Base-by-base conservation (phyloP, 2,113 vertebrate genomes). In the Sylvilagus bachmani region DNA sequence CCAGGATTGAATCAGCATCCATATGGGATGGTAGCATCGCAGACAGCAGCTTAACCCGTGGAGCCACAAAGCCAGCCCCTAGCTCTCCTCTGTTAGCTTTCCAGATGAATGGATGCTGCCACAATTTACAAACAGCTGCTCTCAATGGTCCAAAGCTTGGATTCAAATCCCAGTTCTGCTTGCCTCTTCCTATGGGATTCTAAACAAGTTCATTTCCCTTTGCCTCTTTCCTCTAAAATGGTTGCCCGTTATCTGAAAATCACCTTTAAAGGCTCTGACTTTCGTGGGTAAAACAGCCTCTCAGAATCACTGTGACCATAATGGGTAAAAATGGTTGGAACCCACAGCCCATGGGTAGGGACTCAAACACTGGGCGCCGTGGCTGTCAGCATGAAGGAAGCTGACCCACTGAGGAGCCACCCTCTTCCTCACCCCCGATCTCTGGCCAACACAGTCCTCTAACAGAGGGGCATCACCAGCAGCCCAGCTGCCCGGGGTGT, bases 121-220 rank as follows among this genome's bases (percentile, higher is more conserved):
- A 69, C 82, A 89, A 38, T 85, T n/a, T 86, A n/a, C 36, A 71
- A 93, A 83, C 74, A 17, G 38, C 22, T n/a, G 49, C 49, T 92
- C 55, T 66, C 75, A 61, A 70, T 24, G 55, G 78, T 19, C 24
- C 17, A 81, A 96, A 77, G 36, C 67, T 21, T 90, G 31, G 61
- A n/a, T 79, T 82, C 22, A 53, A 69, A 90, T 44, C 10, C 13
- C 58, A 74, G 64, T 16, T 61, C 64, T 51, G 36, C 55, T 9
- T 22, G 36, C 55, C 11, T 22, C 55, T 77, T 69, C 36, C 14
- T 53, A 19, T 44, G 19, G 33, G 51, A 36, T 75, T 71, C 27
- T 22, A 21, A 31, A 24, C n/a, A 69, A 49, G 66, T 80, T 64
- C 83, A 80, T 19, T 24, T 81, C 55, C 66, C 70, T 25, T 10